Evolutionary conservation across 2,113 vertebrate species (phyloP).

Genomic region (Psilopogon haemacephalus): DNA sequence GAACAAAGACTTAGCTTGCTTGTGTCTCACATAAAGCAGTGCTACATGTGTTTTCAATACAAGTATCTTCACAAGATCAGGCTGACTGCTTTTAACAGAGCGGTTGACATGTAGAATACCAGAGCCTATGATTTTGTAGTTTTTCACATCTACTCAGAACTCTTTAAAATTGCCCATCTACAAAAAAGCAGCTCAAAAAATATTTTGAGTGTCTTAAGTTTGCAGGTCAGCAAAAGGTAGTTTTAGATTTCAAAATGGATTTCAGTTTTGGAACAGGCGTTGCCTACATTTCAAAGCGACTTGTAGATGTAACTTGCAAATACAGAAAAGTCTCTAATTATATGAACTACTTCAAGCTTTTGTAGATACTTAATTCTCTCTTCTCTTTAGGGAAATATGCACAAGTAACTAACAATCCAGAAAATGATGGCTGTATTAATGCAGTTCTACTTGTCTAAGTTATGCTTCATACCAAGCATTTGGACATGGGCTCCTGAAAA

Average conservation of each 20-base stretch:
- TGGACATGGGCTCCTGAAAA: not conserved
- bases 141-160: not conserved
- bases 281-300: not conserved
- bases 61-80: not conserved
- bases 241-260: not conserved
- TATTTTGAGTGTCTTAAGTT: not conserved
- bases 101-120: not conserved
- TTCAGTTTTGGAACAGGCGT: not conserved
- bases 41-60: not conserved
- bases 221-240: not conserved
- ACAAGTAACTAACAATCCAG: conserved; percentile 97
- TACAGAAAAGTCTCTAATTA: not conserved
- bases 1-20: not conserved
- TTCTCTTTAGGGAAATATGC: conserved; percentile 90
- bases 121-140: not conserved
- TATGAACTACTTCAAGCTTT: not conserved
- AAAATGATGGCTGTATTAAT: conserved; percentile 98
- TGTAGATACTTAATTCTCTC: not conserved
- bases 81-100: not conserved
- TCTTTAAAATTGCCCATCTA: not conserved
- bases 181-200: not conserved
- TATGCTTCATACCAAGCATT: not conserved
- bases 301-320: not conserved
- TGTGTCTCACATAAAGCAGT: not conserved
- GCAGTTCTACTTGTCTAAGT: conserved; percentile 89